Evolutionary conservation across 2,888 invertebrate genomes (phyloP), one percentile per base, ranked within the genome.

Genomic region (Drosophila prolongata): DNA sequence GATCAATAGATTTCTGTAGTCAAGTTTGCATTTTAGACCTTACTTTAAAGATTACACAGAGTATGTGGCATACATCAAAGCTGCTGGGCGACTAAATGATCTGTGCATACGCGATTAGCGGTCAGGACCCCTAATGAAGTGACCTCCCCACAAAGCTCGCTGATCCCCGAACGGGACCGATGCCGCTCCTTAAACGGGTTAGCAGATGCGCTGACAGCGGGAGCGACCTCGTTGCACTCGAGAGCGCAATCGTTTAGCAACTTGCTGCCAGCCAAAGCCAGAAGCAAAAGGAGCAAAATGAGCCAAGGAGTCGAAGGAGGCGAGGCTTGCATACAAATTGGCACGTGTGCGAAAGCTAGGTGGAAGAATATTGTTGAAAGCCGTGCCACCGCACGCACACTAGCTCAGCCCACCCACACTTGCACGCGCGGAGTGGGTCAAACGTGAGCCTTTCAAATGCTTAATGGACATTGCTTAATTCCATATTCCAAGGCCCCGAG

Each of bases 401-500:
- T 42, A 19, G 24, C 30, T 9, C 24, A 35, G 27, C 27, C 34
- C 64, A 8, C 9, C 9, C 30, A 43, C 46, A 30, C 14, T 9
- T 30, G 44, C 14, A 43, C 10, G 56, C 47, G 24, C 43, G 9
- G 30, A 55, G 49, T 60, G 50, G 76, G 70, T 67, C 66, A 80
- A 80, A 81, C 88, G 89, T 89, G 82, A 67, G 76, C 80, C 76
- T 88, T 74, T 76, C 66, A 80, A 78, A 88, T 87, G 84, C 76
- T 74, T 88, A 86, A 83, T 86, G 87, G 80, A 82, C 87, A 89
- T 87, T 85, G 87, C 89, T 80, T 82, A 87, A 89, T 87, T 74
- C 79, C 58, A 82, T 76, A 85, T 87, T 79, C 79, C 62, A 65
- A 66, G 60, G 47, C 49, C 40, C 40, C 53, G 44, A 47, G 64